Conservation (phyloP, 2,888 invertebrate genomes). For the Endomychus coccineus region DNA sequence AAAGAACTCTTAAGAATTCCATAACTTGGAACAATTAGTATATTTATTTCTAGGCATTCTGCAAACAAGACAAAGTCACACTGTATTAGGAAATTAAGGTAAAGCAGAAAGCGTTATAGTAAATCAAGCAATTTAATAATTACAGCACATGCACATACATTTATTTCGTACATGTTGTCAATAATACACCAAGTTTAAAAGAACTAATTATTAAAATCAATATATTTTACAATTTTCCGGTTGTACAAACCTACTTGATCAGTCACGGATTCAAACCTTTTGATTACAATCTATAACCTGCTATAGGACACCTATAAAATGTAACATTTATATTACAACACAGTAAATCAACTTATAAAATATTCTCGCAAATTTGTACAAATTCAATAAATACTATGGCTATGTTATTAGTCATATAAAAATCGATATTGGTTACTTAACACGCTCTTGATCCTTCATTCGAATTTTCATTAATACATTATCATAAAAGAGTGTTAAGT, state of each 20-base stretch:
- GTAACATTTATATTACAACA: slow-evolving; percentile 42
- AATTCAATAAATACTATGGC: slow-evolving; percentile 27
- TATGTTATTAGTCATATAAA: slow-evolving; percentile 29
- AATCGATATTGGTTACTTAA: slow-evolving; percentile 24
- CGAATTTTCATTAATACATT: too few relatives aligned
- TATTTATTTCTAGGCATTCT: too few relatives aligned
- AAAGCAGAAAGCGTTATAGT: slow-evolving; percentile 9
- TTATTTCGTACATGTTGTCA: slow-evolving; percentile 41
- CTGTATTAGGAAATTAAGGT: too few relatives aligned
- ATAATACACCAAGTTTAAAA: slow-evolving; percentile 38
- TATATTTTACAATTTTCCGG: slow-evolving; percentile 35
- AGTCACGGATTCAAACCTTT: slow-evolving; percentile 30
- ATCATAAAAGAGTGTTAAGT: too few relatives aligned
- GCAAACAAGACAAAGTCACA: too few relatives aligned
- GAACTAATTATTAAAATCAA: slow-evolving; percentile 34
- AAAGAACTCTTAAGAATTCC: too few relatives aligned
- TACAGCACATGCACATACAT: slow-evolving; percentile 47
- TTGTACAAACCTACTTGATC: slow-evolving; percentile 30
- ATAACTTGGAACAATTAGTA: too few relatives aligned
- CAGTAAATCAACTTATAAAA: slow-evolving; percentile 15
- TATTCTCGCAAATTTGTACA: slow-evolving; percentile 31
- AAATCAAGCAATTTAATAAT: slow-evolving; percentile 33
- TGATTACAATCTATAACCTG: slow-evolving; percentile 29
- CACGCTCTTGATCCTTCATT: slow-evolving; percentile 5
- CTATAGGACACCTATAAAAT: slow-evolving; percentile 41